Evolutionary conservation across 2,888 invertebrate species (phyloP).

Genomic region (Cecidostiba fungosa): DNA sequence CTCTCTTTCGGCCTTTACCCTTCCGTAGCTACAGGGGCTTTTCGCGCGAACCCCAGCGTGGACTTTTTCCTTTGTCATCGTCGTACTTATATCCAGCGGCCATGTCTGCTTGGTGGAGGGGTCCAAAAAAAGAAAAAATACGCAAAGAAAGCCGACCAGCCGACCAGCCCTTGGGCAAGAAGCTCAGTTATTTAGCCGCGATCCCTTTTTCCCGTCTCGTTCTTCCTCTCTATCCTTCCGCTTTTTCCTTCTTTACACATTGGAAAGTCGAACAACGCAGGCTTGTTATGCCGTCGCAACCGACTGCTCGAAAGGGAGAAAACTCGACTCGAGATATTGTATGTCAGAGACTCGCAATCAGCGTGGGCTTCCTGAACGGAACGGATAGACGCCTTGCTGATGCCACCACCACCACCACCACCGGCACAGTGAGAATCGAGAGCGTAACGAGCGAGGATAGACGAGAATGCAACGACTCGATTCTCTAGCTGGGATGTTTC

Average conservation of each 20-base stretch:
- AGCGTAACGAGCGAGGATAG: neutral
- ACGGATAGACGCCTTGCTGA: slow-evolving; percentile 6
- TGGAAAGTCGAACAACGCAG: slow-evolving; percentile 1
- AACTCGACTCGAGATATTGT: slow-evolving; percentile 20
- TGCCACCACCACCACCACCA: neutral
- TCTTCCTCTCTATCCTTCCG: neutral
- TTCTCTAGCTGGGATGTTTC: neutral
- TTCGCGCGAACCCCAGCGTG: neutral
- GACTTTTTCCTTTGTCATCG: slow-evolving; percentile 6
- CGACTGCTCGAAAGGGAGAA: neutral
- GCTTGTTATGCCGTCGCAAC: neutral
- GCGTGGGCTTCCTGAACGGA: slow-evolving; percentile 18
- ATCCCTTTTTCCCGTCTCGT: neutral
- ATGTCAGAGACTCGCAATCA: slow-evolving; percentile 37
- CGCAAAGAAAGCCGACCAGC: neutral
- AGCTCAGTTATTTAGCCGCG: slow-evolving; percentile 16
- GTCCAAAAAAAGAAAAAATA: neutral
- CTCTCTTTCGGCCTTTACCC: neutral
- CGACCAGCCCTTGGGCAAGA: neutral
- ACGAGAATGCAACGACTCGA: neutral
- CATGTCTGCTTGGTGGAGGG: neutral
- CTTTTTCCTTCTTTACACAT: slow-evolving; percentile 32
- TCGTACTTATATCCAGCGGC: slow-evolving; percentile 1
- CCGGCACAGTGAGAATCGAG: neutral
- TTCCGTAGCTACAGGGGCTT: neutral